These are phyloP conservation scores for Euzophera pinguis DNA, from an alignment of 2,888 invertebrate genomes.

Conservation along the genomic window DNA sequence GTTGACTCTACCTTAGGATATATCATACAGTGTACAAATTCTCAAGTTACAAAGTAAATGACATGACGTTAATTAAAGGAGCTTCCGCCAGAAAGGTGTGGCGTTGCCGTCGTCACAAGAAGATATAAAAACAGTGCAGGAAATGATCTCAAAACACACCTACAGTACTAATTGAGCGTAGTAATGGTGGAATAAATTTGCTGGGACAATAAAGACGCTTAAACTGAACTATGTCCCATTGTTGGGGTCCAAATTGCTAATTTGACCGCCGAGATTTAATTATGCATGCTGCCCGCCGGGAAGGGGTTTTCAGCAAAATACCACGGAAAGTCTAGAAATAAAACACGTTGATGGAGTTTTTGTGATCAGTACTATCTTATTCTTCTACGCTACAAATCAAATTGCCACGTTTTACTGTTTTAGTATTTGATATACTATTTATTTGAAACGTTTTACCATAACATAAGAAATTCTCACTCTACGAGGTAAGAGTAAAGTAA, in stretches of 20 bases:
- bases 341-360: neutral
- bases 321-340: neutral
- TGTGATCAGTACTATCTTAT: neutral
- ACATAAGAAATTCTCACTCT: no score
- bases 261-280: conserved; percentile 78
- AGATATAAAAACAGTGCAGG: conserved; percentile 27
- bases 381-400: no score
- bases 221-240: conserved; percentile 73
- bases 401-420: no score
- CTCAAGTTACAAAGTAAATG: neutral
- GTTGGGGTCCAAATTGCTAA: conserved; percentile 73
- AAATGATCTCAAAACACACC: conserved; percentile 36
- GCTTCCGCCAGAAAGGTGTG: neutral
- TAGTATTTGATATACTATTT: no score
- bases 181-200: conserved; percentile 70
- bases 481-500: no score
- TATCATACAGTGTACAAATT: no score
- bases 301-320: conserved; percentile 35
- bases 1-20: no score
- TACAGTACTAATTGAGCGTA: conserved; percentile 58
- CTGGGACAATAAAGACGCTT: conserved; percentile 70
- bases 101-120: neutral
- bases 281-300: conserved; percentile 71
- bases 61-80: neutral
- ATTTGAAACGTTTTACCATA: no score